Base-by-base conservation (phyloP, 2,888 invertebrate species). In the Synanthedon formicaeformis region DNA sequence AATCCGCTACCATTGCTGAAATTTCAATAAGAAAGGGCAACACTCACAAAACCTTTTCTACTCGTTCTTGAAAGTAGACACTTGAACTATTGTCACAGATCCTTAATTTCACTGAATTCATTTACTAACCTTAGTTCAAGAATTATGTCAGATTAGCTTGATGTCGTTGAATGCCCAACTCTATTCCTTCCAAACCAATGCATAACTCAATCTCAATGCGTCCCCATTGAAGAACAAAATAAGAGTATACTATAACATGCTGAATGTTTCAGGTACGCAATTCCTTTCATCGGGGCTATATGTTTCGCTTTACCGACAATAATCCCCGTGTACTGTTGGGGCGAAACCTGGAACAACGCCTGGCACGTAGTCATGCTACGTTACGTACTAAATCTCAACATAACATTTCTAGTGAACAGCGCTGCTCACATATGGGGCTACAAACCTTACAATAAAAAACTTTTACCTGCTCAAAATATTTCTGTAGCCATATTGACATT, bases 361-460 rank as follows among this genome's bases (percentile, higher is more conserved):
- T 88, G 80, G 79, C 80, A 82, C 54, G 63, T 83, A 4, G 70
- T 67, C 4, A 80, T 88, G 52, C 65, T 91, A 8, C 83, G 92
- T 41, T 92, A 91, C 66, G 72, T 81, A 11, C 60, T 87, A 51
- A 86, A 84, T 5, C 81, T 92, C 13, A 90, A 93, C 66, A 77
- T 82, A 55, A 91, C 91, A 0, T 92, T 91, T 88, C 72, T 90
- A n/a, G 90, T 92, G 1, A 92, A 92, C 75, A 91, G 90, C 59
- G 89, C 86, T 3, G 91, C 92, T 12, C 92, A 92, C 67, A 65
- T 77, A 34, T 88, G 75, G 74, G 88, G 88, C 1, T 66, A 72
- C 48, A 78, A 73, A 51, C 83, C 87, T 27, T 88, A 88, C 52
- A 81, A 91, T 54, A 73, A 66, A 58, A 59, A 52, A 5, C 69